Evolutionary conservation across 2,888 invertebrate species (phyloP).

Genomic region (Leistus spinibarbis): DNA sequence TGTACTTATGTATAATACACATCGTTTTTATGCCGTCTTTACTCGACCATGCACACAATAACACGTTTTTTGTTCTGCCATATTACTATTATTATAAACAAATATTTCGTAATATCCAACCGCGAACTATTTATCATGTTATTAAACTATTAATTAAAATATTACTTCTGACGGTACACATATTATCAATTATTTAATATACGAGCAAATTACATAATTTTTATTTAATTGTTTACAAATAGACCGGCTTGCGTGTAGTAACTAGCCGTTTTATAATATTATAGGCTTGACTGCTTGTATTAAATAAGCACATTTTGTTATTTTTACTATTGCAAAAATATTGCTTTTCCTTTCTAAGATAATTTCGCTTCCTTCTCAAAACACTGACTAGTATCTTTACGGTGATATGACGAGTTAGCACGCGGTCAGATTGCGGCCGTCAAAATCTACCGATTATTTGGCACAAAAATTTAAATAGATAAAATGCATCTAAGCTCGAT

Average conservation of each 20-base stretch:
- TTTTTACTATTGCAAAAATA: too few relatives aligned
- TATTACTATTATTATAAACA: background rate
- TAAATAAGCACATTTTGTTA: background rate
- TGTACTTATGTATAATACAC: background rate
- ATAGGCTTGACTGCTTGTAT: background rate
- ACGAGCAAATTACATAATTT: background rate
- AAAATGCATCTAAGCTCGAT: too few relatives aligned
- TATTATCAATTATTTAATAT: background rate
- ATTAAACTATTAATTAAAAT: background rate
- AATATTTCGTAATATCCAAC: background rate
- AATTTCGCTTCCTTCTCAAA: too few relatives aligned
- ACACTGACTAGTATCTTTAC: too few relatives aligned
- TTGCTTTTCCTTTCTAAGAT: too few relatives aligned
- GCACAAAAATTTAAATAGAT: too few relatives aligned
- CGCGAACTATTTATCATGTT: background rate
- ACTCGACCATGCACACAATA: background rate
- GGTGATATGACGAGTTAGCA: too few relatives aligned
- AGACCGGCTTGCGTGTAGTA: background rate
- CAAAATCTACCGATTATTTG: too few relatives aligned
- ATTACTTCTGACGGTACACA: background rate
- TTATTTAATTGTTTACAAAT: background rate
- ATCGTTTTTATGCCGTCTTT: constrained; percentile 10
- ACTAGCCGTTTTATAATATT: background rate
- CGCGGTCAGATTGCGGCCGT: too few relatives aligned
- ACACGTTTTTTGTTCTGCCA: background rate